phyloP scores from a whole-genome alignment of 2,797 vertebrate genomes.

The Sphaeramia orbicularis region DNA sequence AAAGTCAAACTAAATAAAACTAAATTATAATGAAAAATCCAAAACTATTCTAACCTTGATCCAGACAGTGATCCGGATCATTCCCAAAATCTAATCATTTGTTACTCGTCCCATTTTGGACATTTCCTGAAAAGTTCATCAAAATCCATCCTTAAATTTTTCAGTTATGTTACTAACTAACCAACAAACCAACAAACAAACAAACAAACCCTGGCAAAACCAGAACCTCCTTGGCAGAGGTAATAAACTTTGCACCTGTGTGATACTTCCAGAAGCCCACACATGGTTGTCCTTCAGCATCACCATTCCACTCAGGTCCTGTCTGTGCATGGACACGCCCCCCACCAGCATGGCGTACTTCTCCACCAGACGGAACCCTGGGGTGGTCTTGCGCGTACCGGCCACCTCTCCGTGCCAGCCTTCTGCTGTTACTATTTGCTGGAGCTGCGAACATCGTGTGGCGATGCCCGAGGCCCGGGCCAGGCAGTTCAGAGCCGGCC shows the following conservation, averaged over 20 bases:
- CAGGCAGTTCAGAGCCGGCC: constrained; percentile 88
- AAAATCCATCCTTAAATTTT: too few species aligned
- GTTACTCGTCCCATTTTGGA: too few species aligned
- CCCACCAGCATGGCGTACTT: constrained; percentile 90
- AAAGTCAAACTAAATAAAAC: too few species aligned
- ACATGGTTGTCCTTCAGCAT: constrained; percentile 93
- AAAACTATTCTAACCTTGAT: too few species aligned
- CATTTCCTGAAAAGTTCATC: too few species aligned
- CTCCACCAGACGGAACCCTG: constrained; percentile 90
- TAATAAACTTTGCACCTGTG: constrained; percentile 74
- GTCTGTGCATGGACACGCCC: constrained; percentile 85
- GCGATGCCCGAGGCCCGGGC: constrained; percentile 89
- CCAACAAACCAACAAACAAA: too few species aligned
- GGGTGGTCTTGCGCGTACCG: constrained; percentile 90
- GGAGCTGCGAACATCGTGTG: constrained; percentile 78
- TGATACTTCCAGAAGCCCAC: constrained; percentile 86
- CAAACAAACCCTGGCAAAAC: too few species aligned
- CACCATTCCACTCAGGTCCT: constrained; percentile 87
- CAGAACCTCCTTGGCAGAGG: too few species aligned
- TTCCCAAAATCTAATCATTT: too few species aligned
- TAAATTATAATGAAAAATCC: too few species aligned
- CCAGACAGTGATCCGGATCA: too few species aligned
- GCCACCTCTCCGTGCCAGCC: constrained; percentile 87
- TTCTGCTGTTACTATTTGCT: constrained; percentile 21
- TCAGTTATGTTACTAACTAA: too few species aligned